Conservation (phyloP, 2,113 vertebrate species). For the Psephotus haematonotus region DNA sequence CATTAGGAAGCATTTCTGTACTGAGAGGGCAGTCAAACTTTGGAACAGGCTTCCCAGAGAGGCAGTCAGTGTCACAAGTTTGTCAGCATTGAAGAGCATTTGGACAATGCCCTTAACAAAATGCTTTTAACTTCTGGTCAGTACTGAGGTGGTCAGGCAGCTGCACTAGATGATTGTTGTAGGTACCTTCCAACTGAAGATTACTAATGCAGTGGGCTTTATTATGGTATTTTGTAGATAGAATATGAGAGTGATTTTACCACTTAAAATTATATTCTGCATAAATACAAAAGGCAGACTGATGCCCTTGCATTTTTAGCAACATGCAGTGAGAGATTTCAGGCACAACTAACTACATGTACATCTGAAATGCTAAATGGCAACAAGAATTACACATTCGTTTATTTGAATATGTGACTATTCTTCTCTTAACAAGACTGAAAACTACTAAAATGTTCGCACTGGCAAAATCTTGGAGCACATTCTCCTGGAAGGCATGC, state of each 20-base stretch:
- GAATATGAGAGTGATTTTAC: neutral
- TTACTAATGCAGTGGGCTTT: neutral
- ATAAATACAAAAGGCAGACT: neutral
- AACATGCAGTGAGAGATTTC: neutral
- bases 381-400: neutral
- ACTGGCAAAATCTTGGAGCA: neutral
- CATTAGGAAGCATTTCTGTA: neutral
- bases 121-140: neutral
- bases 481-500: too few species aligned
- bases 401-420: neutral
- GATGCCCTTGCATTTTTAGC: neutral
- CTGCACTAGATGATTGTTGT: neutral
- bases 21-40: neutral
- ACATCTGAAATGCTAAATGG: neutral
- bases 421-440: neutral
- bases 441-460: neutral
- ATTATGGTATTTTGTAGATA: neutral
- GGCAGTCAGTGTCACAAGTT: neutral
- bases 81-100: neutral
- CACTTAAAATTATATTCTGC: neutral
- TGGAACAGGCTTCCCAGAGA: neutral
- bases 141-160: neutral
- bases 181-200: neutral
- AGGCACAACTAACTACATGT: neutral
- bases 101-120: neutral